Base-by-base conservation (phyloP, 1,140 invertebrate species). In the Helicorthomorpha holstii region DNA sequence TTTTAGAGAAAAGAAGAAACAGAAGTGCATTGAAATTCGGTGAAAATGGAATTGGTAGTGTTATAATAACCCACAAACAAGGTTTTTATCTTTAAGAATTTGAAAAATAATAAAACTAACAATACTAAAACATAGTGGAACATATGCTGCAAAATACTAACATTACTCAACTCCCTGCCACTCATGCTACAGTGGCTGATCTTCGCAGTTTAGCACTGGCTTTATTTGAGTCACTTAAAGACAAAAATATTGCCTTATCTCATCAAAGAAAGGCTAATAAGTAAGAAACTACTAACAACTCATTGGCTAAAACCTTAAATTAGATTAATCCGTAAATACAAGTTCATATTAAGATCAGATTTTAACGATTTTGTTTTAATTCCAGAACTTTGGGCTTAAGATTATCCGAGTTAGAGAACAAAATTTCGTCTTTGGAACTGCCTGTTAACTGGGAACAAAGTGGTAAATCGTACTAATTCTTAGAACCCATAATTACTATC, bases 231-330 rank as follows among this genome's bases (percentile, higher is more conserved):
- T 76, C 84, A 27, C 68, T 89, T 14, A 84, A 84, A 66, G 85
- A 89, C 62, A 89, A 89, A 71, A 82, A 79, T 41, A 66, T 85
- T 27, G 84, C 84, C 12, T 62, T 89, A 2, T 75, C 76, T 44
- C 84, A 89, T 69, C 84, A 89, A 60, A 80, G 81, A 57, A 86
- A 86, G 70, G 81, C 84, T 1, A 89, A 84, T 63, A 82, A 79
- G 79, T 66, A 55, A 57, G 61, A n/a, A n/a, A n/a, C n/a, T n/a
- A n/a, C n/a, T n/a, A n/a, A n/a, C n/a, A n/a, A n/a, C n/a, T n/a
- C n/a, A n/a, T n/a, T n/a, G n/a, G n/a, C n/a, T n/a, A n/a, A n/a
- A n/a, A n/a, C n/a, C n/a, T n/a, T n/a, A n/a, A n/a, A n/a, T n/a
- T n/a, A n/a, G n/a, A n/a, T n/a, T n/a, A n/a, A n/a, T n/a, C n/a